phyloP scores from a whole-genome alignment of 92 coral and sea anemone genomes.

The Bergia sp. region DNA sequence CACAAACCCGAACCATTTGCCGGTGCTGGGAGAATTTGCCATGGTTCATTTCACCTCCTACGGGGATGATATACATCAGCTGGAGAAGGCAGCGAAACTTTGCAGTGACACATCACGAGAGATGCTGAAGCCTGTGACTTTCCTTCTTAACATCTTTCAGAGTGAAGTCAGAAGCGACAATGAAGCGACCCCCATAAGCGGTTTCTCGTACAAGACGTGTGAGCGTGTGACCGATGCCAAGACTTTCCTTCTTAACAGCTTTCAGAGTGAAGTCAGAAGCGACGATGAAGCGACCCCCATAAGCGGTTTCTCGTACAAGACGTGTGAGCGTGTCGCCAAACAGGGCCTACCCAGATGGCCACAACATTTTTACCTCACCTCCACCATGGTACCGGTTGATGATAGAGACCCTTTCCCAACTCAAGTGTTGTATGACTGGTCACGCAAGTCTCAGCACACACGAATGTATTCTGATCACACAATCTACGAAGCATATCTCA shows the following conservation, averaged over 20 bases:
- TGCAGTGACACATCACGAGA: neutral
- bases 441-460: neutral
- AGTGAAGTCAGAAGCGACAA: neutral
- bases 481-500: neutral
- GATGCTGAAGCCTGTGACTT: neutral
- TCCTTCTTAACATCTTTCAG: neutral
- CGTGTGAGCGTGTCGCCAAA: neutral
- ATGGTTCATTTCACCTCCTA: neutral
- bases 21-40: neutral
- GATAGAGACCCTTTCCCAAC: neutral
- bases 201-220: neutral
- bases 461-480: neutral
- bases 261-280: too few species aligned
- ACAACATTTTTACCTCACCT: neutral
- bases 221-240: neutral
- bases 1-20: neutral
- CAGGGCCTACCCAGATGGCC: neutral
- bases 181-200: neutral
- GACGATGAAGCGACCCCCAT: neutral
- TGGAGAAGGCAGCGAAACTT: neutral
- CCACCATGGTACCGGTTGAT: neutral
- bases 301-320: neutral
- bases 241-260: too few species aligned
- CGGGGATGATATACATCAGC: neutral
- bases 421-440: constrained; percentile 1